A percentile compares a stretch with the other conserved stretches of the same genome.
Conservation (phyloP, 2,888 invertebrate species). For the Patella depressa region DNA sequence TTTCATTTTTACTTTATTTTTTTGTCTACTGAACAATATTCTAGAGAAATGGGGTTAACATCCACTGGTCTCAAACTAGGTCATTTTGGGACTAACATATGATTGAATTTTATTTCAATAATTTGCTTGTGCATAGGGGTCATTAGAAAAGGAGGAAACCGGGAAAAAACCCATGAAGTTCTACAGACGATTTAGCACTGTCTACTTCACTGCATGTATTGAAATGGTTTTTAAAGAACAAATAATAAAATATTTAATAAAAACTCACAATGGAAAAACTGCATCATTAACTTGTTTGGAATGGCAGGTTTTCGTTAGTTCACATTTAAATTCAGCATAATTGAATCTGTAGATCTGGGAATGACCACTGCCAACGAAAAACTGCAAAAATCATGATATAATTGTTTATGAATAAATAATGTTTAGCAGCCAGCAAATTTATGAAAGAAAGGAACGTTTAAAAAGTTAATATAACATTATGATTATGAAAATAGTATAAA, state of each 20-base stretch:
- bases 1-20: no score
- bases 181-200: no score
- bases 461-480: neutral
- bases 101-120: no score
- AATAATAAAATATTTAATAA: neutral
- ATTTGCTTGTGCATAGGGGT: no score
- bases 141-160: no score
- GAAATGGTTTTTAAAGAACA: neutral
- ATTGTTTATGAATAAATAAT: neutral
- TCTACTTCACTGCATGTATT: no score
- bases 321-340: constrained; percentile 78
- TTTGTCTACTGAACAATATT: no score
- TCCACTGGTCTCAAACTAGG: no score
- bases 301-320: constrained; percentile 86
- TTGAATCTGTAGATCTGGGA: constrained; percentile 87
- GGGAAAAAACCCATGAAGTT: no score
- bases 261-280: constrained; percentile 84
- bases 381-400: constrained; percentile 60
- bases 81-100: no score
- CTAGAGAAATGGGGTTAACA: no score
- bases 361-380: constrained; percentile 83
- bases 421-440: neutral
- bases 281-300: constrained; percentile 84
- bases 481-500: neutral
- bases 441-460: neutral